Percentiles rank a stretch among this genome's conserved stretches.
Conservation (phyloP, 1,140 invertebrate genomes). For the Globodera rostochiensis region DNA sequence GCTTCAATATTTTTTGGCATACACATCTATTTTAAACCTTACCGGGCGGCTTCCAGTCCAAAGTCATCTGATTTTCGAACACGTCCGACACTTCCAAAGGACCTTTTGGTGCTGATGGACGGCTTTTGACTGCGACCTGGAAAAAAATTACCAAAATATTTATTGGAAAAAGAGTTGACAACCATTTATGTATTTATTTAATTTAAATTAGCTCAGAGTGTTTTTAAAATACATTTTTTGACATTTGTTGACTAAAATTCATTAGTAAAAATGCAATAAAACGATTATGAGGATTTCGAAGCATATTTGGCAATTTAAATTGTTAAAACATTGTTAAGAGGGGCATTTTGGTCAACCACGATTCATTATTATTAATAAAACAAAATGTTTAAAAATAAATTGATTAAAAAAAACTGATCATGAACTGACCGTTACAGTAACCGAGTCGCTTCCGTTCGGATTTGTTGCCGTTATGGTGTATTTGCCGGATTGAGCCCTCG, state of each 20-base stretch:
- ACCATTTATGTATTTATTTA: constrained; percentile 73
- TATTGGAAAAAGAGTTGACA: constrained; percentile 67
- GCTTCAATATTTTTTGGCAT: too few species aligned
- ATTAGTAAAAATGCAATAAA: too few species aligned
- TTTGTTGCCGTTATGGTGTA: constrained; percentile 78
- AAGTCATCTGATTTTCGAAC: constrained; percentile 85
- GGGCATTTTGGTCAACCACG: too few species aligned
- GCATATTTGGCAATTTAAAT: too few species aligned
- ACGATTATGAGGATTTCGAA: too few species aligned
- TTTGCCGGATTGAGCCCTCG: constrained; percentile 81
- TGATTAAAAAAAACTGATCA: too few species aligned
- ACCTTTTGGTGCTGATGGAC: constrained; percentile 68
- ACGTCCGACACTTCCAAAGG: constrained; percentile 91
- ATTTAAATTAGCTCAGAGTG: constrained; percentile 51
- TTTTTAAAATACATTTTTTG: too few species aligned
- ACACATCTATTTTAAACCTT: too few species aligned
- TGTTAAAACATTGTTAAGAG: too few species aligned
- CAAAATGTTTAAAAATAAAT: too few species aligned
- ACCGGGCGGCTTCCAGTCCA: constrained; percentile 86
- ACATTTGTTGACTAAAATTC: too few species aligned
- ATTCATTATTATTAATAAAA: too few species aligned
- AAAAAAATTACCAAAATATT: constrained; percentile 70
- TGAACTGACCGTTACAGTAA: constrained; percentile 58
- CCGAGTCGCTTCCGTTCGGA: constrained; percentile 56
- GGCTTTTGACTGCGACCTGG: constrained; percentile 87